Base-by-base conservation (phyloP, 2,113 vertebrate genomes). In the Trichomycterus rosablanca region DNA sequence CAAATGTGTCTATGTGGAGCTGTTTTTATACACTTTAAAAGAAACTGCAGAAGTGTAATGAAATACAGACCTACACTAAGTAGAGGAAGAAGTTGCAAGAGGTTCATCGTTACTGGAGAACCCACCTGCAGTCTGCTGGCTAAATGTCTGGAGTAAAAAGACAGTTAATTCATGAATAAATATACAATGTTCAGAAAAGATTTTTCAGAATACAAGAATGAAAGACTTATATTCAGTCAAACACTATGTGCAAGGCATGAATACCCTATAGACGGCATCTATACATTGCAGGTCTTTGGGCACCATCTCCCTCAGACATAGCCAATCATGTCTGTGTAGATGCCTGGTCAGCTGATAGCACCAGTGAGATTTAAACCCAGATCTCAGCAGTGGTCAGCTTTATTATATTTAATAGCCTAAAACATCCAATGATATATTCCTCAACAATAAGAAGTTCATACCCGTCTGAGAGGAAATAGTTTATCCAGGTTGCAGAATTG, bases 381-480 rank as follows among this genome's bases (percentile, higher is more conserved):
- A n/a, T n/a, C n/a, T n/a, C n/a, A n/a, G n/a, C n/a, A n/a, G n/a
- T n/a, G n/a, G n/a, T n/a, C n/a, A n/a, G n/a, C n/a, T n/a, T n/a
- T n/a, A n/a, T n/a, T n/a, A n/a, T n/a, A n/a, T n/a, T n/a, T n/a
- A n/a, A n/a, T n/a, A n/a, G n/a, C n/a, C 26, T 30, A 30, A 30
- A 3, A 3, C 3, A 30, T 30, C 26, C 26, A 3, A 30, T 3
- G 7, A 30, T 4, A 30, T 26, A 8, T 19, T 15, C 35, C 11
- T n/a, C 35, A 42, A 26, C 11, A 56, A 43, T 15, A 7, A 65
- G 7, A 7, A 35, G 9, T 15, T 20, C 68, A 56, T 83, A 97
- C 96, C 95, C 93, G 6, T 88, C 89, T 2, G 83, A 43, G 9
- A 97, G 84, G 66, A 94, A 88, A 79, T 85, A 90, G 85, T 83